Conservation (phyloP, 2,797 vertebrate species). For the Acestrorhynchus altus region DNA sequence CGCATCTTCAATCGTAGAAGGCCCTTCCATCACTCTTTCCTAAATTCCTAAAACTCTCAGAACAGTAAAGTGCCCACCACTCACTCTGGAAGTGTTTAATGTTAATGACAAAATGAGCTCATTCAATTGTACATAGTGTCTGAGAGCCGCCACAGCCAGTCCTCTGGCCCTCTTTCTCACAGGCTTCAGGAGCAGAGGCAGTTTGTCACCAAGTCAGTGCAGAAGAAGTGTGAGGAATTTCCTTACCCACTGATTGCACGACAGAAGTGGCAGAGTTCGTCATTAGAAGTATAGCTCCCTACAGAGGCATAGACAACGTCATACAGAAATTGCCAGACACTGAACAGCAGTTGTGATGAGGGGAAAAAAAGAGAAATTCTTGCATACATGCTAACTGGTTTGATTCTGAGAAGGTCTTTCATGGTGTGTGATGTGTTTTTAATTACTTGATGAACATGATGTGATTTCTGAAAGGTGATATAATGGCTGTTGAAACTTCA, state of each 20-base stretch:
- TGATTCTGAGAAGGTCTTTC: conserved; percentile 13
- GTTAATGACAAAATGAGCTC: conserved; percentile 40
- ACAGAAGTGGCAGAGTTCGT: conserved; percentile 30
- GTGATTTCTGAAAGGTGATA: not conserved
- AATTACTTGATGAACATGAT: not conserved
- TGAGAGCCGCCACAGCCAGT: conserved; percentile 7
- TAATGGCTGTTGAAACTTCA: not conserved
- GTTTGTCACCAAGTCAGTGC: conserved; percentile 67
- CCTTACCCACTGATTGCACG: conserved; percentile 54
- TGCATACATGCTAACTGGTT: conserved; percentile 4
- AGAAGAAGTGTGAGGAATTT: conserved; percentile 63
- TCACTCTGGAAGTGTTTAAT: conserved; percentile 30
- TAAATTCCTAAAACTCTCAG: conserved; percentile 22
- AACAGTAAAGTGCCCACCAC: conserved; percentile 19
- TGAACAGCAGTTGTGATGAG: conserved; percentile 41
- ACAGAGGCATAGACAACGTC: conserved; percentile 13
- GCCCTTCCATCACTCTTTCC: conserved; percentile 22
- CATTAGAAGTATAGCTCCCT: conserved; percentile 49
- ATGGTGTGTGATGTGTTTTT: not conserved
- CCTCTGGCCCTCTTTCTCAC: conserved; percentile 12
- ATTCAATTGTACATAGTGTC: conserved; percentile 39
- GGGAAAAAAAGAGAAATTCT: conserved; percentile 25
- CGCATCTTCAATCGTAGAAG: conserved; percentile 22
- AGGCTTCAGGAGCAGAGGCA: conserved; percentile 51
- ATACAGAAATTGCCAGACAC: conserved; percentile 39